Evolutionary conservation across 2,888 invertebrate species (phyloP), one percentile per base, ranked within the genome.

Genomic region (Tanytarsus gracilentus): DNA sequence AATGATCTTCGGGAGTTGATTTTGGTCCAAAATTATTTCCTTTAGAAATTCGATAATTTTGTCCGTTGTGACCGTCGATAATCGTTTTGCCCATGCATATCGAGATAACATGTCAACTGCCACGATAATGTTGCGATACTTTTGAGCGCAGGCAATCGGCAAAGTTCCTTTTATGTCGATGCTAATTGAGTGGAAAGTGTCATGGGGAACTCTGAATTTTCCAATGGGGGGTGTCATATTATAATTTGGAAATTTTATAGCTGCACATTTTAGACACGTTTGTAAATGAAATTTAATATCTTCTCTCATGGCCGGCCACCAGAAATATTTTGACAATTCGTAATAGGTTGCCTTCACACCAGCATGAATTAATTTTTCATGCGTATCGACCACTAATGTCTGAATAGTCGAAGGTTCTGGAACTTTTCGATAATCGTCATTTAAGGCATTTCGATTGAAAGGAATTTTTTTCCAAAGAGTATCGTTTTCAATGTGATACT

Each of bases 121-220:
- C 1, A 65, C 62, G 1, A 64, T 21, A 52, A 62, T 44, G 1
- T 63, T 58, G 1, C 30, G 51, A 8, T 30, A 50, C 16, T 63
- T 61, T 5, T 63, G 58, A 18, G 52, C 60, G 1, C 62, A 63
- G 0, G 40, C 63, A 9, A 63, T 9, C 1, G 64, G 64, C 23
- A 63, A 65, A 14, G 63, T 63, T 0, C 64, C 64, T 16, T 64
- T 21, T 14, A 65, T 60, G 53, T 65, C 65, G 0, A 63, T 61
- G 11, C 64, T 64, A 1, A 63, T 4, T 36, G 62, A 29, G 44
- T 65, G 33, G 48, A 56, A 29, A 1, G 63, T 64, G 1, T 62
- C 33, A 1, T 58, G 39, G 2, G 52, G 30, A 1, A 44, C 29
- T 4, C 52, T 30, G 0, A 25, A 49, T 48, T 61, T 55, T 8